Percentiles rank a stretch among this genome's conserved stretches.
These are phyloP conservation scores for Odontothrips loti DNA, from an alignment of 2,888 invertebrate genomes.

Conservation along the genomic window DNA sequence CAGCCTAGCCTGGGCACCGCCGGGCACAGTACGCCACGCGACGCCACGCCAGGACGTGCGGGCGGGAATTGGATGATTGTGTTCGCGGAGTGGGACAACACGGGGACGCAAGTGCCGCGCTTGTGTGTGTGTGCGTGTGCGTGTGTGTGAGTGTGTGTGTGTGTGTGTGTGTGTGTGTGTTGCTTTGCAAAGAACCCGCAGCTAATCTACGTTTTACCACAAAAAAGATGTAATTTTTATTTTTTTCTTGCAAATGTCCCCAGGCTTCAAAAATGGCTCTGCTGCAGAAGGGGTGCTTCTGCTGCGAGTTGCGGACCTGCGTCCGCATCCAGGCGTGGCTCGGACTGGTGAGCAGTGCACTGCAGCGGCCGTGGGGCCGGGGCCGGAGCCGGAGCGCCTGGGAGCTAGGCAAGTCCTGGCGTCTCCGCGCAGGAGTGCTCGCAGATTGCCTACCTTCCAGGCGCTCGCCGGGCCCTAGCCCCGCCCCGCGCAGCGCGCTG, in stretches of 20 bases:
- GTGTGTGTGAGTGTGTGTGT: not conserved
- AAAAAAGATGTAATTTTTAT: too few relatives aligned
- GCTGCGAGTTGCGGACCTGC: slow-evolving; percentile 21
- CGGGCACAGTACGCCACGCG: not conserved
- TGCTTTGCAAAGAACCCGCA: too few relatives aligned
- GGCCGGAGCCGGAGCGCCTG: not conserved
- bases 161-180: too few relatives aligned
- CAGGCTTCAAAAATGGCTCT: not conserved
- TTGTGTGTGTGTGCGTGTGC: not conserved
- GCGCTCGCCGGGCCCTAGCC: not conserved
- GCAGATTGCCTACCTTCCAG: not conserved
- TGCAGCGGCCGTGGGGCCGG: not conserved
- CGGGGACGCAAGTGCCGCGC: not conserved
- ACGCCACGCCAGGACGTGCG: slow-evolving; percentile 3
- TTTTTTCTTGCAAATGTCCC: too few relatives aligned
- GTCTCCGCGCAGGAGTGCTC: not conserved
- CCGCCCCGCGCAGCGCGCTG: too few relatives aligned
- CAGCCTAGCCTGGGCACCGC: not conserved
- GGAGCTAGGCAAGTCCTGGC: not conserved
- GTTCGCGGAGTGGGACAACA: slow-evolving; percentile 9
- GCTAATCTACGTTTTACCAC: too few relatives aligned
- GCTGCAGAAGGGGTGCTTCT: not conserved
- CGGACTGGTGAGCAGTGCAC: not conserved
- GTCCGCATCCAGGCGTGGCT: not conserved
- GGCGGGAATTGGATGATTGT: slow-evolving; percentile 24